Percentiles rank a stretch among this genome's conserved stretches.
These are phyloP conservation scores for Eulithis testata DNA, from an alignment of 2,888 invertebrate species.

Conservation along the genomic window DNA sequence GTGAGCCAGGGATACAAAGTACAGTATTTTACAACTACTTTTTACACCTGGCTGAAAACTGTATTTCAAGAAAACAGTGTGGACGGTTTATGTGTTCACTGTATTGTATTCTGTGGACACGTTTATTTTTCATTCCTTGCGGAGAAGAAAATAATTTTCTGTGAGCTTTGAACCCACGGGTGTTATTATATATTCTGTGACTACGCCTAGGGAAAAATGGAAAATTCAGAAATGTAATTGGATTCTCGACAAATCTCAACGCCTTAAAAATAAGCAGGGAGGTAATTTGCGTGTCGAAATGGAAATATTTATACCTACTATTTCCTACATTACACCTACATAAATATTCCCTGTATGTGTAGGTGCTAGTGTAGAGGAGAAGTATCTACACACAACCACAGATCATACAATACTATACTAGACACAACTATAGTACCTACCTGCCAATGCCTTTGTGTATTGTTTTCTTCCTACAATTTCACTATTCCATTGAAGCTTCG, in stretches of 20 bases:
- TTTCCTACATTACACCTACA: constrained; percentile 4
- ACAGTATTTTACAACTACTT: too few relatives aligned
- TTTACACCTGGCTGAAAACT: too few relatives aligned
- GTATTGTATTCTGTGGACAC: constrained; percentile 42
- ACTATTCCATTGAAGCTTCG: too few relatives aligned
- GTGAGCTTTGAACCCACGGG: constrained; percentile 78
- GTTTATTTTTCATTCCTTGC: constrained; percentile 83
- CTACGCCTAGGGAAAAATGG: constrained; percentile 71
- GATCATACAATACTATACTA: too few relatives aligned
- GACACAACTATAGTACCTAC: too few relatives aligned
- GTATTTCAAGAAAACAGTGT: background rate
- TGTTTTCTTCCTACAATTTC: too few relatives aligned
- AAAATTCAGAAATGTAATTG: constrained; percentile 82
- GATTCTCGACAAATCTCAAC: constrained; percentile 80
- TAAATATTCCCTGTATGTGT: constrained; percentile 1
- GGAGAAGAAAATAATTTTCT: constrained; percentile 82
- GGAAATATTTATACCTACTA: constrained; percentile 50
- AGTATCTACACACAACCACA: too few relatives aligned
- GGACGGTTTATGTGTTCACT: background rate
- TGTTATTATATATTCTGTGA: constrained; percentile 2
- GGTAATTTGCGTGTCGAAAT: constrained; percentile 61
- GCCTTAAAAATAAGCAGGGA: constrained; percentile 67
- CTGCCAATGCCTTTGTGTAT: too few relatives aligned
- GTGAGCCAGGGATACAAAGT: too few relatives aligned
- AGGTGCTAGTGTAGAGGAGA: constrained; percentile 1